A percentile compares a stretch with the other conserved stretches of the same genome.
Evolutionary conservation across 2,113 vertebrate genomes (phyloP).

Genomic region (Esox niger): DNA sequence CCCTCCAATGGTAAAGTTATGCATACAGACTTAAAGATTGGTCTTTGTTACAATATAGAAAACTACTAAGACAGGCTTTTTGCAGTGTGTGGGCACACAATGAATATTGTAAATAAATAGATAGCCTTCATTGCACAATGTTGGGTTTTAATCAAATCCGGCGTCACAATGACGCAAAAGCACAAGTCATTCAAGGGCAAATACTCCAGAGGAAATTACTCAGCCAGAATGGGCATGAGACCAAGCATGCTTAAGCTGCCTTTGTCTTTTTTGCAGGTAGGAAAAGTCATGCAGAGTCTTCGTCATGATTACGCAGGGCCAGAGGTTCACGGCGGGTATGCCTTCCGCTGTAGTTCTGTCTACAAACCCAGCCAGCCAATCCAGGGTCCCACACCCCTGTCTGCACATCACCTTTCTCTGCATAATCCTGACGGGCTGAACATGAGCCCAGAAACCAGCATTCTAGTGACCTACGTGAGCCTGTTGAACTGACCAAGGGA

Average conservation of each 20-base stretch:
- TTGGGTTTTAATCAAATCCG: too few species aligned
- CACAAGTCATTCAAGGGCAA: too few species aligned
- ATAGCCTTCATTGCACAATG: too few species aligned
- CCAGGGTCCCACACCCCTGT: neutral
- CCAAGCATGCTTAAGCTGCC: neutral
- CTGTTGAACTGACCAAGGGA: neutral
- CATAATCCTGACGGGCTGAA: neutral
- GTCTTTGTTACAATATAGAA: too few species aligned
- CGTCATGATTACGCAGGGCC: conserved; percentile 21
- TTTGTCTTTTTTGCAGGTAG: conserved; percentile 25
- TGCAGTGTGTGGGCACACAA: too few species aligned
- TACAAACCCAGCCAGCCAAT: neutral
- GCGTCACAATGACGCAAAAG: too few species aligned
- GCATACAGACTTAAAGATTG: too few species aligned
- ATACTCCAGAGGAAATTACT: too few species aligned
- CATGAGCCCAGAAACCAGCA: neutral
- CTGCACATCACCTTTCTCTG: neutral
- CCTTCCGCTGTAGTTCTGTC: neutral
- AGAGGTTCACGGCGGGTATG: neutral
- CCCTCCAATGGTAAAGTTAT: too few species aligned
- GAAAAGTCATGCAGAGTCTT: conserved; percentile 2
- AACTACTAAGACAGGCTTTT: too few species aligned
- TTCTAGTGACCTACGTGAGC: neutral
- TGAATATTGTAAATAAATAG: too few species aligned
- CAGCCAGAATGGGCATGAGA: too few species aligned